Conservation (phyloP, 2,113 vertebrate genomes). For the Ovis aries region DNA sequence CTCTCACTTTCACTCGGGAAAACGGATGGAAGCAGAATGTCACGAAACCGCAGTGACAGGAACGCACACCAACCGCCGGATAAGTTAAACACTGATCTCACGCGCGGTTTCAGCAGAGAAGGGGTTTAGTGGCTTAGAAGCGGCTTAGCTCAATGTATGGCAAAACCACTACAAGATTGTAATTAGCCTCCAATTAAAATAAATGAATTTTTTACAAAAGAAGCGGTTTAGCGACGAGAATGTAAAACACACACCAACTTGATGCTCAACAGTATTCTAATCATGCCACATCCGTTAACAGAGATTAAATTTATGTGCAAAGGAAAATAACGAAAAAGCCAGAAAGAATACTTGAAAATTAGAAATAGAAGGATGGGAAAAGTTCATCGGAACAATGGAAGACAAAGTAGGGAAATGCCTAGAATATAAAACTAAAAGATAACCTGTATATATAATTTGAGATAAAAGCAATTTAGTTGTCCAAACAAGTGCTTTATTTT, state of each 20-base stretch:
- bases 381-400: background rate
- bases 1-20: background rate
- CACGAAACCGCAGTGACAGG: background rate
- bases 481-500: background rate
- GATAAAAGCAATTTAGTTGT: background rate
- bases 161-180: background rate
- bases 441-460: background rate
- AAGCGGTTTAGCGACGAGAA: background rate
- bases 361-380: background rate
- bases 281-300: background rate
- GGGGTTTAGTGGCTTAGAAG: background rate
- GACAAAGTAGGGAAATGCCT: background rate
- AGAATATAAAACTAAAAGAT: background rate
- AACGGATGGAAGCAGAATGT: background rate
- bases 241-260: background rate
- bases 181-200: background rate
- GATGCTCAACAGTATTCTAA: background rate
- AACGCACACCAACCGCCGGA: background rate
- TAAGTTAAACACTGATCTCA: background rate
- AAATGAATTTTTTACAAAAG: background rate
- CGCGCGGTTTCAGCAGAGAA: background rate
- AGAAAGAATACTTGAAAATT: background rate
- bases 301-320: background rate
- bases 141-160: background rate
- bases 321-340: background rate